Conservation (phyloP, 2,797 vertebrate species). For the Epinephelus malabaricus region DNA sequence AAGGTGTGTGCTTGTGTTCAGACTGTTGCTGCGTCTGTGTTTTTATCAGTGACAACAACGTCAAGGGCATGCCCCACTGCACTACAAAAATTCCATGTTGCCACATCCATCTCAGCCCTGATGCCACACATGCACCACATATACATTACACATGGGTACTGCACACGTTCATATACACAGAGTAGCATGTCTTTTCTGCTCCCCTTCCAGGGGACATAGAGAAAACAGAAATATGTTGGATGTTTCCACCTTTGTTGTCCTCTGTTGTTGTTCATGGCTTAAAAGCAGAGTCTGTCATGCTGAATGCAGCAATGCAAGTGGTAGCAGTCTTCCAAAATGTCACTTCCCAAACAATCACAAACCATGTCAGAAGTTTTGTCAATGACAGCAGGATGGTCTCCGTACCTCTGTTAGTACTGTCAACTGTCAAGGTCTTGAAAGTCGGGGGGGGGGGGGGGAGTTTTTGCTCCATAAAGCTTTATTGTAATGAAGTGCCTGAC, state of each 20-base stretch:
- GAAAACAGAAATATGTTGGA: conserved; percentile 49
- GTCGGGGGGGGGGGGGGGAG: conserved; percentile 38
- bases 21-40: conserved; percentile 41
- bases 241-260: conserved; percentile 55
- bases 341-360: conserved; percentile 57
- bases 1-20: conserved; percentile 67
- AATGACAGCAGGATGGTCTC: conserved; percentile 50
- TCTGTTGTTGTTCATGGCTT: conserved; percentile 57
- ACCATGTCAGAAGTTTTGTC: conserved; percentile 55
- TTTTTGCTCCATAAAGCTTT: conserved; percentile 78
- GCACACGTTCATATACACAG: conserved; percentile 13
- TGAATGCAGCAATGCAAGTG: conserved; percentile 31
- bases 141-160: conserved; percentile 42
- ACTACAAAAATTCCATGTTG: conserved; percentile 44
- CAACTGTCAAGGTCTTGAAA: conserved; percentile 77
- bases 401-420: conserved; percentile 44
- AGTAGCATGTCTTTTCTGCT: conserved; percentile 40
- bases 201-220: conserved; percentile 52
- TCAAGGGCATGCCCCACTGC: conserved; percentile 68
- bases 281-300: conserved; percentile 55
- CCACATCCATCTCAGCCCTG: conserved; percentile 49
- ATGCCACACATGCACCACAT: conserved; percentile 36
- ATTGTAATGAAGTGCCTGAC: conserved; percentile 79
- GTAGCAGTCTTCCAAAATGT: conserved; percentile 47
- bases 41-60: conserved; percentile 60